Evolutionary conservation across 2,797 vertebrate genomes (phyloP).

Genomic region (Corythornis leucogaster): DNA sequence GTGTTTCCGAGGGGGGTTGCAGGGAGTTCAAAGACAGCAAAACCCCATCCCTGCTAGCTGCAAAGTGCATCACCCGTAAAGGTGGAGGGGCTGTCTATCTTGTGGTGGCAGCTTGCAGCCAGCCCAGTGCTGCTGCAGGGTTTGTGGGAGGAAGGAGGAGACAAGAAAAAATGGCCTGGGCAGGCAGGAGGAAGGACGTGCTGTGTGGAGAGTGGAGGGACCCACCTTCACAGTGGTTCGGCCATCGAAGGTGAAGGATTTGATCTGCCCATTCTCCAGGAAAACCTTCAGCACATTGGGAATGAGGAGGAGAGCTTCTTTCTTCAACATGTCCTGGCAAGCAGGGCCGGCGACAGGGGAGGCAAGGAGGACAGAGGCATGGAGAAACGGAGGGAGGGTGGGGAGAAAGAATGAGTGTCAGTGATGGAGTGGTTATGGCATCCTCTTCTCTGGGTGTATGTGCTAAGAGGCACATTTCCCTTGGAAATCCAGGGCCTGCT

Average conservation of each 20-base stretch:
- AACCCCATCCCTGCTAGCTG: background rate
- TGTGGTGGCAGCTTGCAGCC: background rate
- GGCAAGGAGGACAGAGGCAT: background rate
- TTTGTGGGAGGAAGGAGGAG: background rate
- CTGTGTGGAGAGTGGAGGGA: rapidly evolving
- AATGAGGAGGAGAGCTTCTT: slow-evolving; percentile 97
- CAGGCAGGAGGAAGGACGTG: background rate
- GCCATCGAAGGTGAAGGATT: slow-evolving; percentile 98
- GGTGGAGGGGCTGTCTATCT: background rate
- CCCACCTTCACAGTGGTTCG: slow-evolving; percentile 96
- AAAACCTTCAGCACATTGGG: slow-evolving; percentile 99
- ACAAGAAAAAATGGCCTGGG: background rate
- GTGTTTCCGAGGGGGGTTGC: background rate
- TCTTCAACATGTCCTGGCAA: slow-evolving; percentile 93
- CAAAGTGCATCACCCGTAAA: background rate
- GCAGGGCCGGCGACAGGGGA: background rate
- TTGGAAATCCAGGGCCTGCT: background rate
- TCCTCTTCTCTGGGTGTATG: background rate
- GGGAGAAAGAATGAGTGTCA: background rate
- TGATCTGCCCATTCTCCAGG: slow-evolving; percentile 99
- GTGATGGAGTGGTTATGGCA: background rate
- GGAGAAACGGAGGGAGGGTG: slow-evolving; percentile 1
- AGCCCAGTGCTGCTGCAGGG: background rate
- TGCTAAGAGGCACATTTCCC: background rate
- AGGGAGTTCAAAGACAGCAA: background rate